Percentiles rank a stretch among this genome's conserved stretches.
Evolutionary conservation across 2,888 invertebrate species (phyloP).

Genomic region (Pseudoips prasinana): DNA sequence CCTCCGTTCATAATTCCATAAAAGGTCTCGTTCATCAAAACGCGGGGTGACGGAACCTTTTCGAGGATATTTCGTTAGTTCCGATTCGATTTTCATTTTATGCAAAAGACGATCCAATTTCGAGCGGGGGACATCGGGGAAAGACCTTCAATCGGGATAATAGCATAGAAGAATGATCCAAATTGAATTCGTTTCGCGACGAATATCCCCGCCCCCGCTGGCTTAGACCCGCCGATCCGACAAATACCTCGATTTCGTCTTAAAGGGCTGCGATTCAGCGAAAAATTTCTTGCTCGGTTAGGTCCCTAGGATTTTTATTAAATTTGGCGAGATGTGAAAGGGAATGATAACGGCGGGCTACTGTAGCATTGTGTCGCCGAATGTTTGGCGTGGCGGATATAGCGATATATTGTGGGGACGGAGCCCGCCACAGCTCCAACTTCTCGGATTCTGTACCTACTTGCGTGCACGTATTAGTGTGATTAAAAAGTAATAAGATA

Average conservation of each 20-base stretch:
- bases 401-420: too few species aligned
- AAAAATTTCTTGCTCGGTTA: conserved; percentile 62
- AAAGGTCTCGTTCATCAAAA: conserved; percentile 46
- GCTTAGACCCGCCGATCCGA: conserved; percentile 45
- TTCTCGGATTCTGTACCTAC: too few species aligned
- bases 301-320: conserved; percentile 64
- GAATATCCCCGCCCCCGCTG: conserved; percentile 36
- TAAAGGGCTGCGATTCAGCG: conserved; percentile 66
- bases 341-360: conserved; percentile 22
- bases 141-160: conserved; percentile 71
- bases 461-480: too few species aligned
- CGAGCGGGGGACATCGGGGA: conserved; percentile 45
- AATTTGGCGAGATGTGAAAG: conserved; percentile 44
- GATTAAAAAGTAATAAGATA: too few species aligned
- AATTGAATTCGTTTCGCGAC: conserved; percentile 69
- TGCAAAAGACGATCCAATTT: conserved; percentile 78
- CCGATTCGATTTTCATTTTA: conserved; percentile 75
- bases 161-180: conserved; percentile 75
- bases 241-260: conserved; percentile 51
- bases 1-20: conserved; percentile 45
- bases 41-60: conserved; percentile 37
- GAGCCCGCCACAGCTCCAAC: too few species aligned
- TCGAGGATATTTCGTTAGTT: conserved; percentile 67
- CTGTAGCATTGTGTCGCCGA: too few species aligned
- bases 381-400: too few species aligned